Evolutionary conservation across 2,888 invertebrate genomes (phyloP).

Genomic region (Drosophila neoperkinsi): DNA sequence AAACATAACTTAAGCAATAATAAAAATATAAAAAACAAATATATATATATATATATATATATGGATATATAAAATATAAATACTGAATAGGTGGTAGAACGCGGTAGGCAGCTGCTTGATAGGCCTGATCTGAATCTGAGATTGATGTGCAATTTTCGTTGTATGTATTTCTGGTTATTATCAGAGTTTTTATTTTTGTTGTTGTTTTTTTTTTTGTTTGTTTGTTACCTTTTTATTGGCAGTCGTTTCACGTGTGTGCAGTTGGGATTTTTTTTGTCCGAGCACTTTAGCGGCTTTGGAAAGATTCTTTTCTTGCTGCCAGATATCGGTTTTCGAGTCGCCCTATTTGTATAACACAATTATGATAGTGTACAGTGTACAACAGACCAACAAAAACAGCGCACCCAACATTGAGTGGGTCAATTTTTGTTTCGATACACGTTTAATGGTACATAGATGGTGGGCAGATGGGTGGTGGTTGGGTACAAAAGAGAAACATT

Average conservation of each 20-base stretch:
- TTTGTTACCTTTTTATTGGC: constrained; percentile 85
- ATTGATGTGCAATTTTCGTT: constrained; percentile 37
- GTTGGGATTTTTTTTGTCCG: constrained; percentile 86
- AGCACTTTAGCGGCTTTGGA: constrained; percentile 87
- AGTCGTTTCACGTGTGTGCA: constrained; percentile 85
- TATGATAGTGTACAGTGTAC: constrained; percentile 42
- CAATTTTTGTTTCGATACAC: constrained; percentile 14
- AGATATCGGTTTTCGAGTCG: constrained; percentile 85
- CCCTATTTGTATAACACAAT: constrained; percentile 82
- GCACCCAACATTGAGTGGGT: constrained; percentile 10
- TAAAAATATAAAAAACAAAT: constrained; percentile 17
- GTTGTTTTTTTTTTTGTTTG: constrained; percentile 24
- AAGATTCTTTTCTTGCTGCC: constrained; percentile 86
- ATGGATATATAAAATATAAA: not conserved
- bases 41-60: constrained; percentile 9
- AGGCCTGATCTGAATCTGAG: constrained; percentile 39
- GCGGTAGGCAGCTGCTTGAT: constrained; percentile 23
- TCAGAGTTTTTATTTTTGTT: not conserved
- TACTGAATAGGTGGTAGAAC: constrained; percentile 6
- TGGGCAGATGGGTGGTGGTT: constrained; percentile 1
- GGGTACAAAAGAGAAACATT: constrained; percentile 33
- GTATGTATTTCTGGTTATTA: not conserved
- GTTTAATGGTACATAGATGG: constrained; percentile 1
- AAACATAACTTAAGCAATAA: constrained; percentile 37
- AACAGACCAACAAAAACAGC: constrained; percentile 28